Base-by-base conservation (phyloP, 2,797 vertebrate species). In the Fistularia tabacaria region DNA sequence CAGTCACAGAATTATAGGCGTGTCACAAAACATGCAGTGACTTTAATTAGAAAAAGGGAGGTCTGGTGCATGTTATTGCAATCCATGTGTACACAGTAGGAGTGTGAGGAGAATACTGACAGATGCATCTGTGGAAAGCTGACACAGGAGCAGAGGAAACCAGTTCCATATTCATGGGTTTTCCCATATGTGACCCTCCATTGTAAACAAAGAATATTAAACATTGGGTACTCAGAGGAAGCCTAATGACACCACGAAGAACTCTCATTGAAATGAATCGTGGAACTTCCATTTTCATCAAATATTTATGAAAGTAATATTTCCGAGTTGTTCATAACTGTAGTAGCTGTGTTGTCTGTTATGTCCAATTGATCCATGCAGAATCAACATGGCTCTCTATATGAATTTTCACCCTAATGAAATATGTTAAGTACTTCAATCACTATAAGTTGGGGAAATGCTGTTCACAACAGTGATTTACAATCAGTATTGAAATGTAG, bases 231-330 rank as follows among this genome's bases (percentile, higher is more conserved):
- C 83, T 87, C 65, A 68, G 82, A 57, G 56, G 77, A 84, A 41
- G 74, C 59, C 68, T 90, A 90, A 91, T 90, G 82, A 91, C 85
- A 72, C 78, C 86, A 85, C 85, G 25, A 74, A 11, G 41, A 36
- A 50, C 75, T 62, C 73, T 52, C 73, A 8, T 59, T 57, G 64
- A 89, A 88, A 89, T 88, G 74, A 90, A 91, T 85, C 81, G 69
- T 85, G 84, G 80, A 88, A 80, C 65, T 78, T 77, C 40, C 73
- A 76, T 0, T 57, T 87, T 87, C 79, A 90, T 91, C 83, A 91
- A 92, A 89, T 90, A 90, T 92, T 91, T 90, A 92, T 91, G 82
- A 62, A 82, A 87, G 83, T 83, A 85, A 89, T 90, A 89, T 88
- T 90, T 67, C 73, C 62, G 49, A 72, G 65, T 50, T 38, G 44